These are phyloP conservation scores for Sinhomidia bicolor DNA, from an alignment of 2,888 invertebrate species.

Conservation along the genomic window DNA sequence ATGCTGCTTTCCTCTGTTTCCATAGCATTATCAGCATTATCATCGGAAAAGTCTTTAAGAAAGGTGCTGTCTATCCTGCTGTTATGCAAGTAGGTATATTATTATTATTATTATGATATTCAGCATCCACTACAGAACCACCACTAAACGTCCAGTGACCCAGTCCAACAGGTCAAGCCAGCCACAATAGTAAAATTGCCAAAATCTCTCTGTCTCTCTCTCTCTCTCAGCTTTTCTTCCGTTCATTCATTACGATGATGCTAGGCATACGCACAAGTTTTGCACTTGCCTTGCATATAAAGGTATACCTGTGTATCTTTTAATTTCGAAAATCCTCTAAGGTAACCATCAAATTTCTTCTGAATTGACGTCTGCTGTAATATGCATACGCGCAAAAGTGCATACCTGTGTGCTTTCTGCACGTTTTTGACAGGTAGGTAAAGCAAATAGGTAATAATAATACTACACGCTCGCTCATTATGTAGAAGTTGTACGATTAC, in stretches of 20 bases:
- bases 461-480: too few relatives aligned
- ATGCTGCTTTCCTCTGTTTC: neutral
- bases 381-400: too few relatives aligned
- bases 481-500: too few relatives aligned
- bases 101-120: too few relatives aligned
- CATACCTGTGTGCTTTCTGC: too few relatives aligned
- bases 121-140: neutral
- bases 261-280: neutral
- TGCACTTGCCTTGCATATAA: conserved; percentile 9
- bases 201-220: conserved; percentile 20
- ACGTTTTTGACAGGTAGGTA: too few relatives aligned
- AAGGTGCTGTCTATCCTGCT: neutral
- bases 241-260: neutral
- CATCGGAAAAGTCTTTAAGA: neutral
- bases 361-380: neutral
- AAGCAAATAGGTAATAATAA: too few relatives aligned
- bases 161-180: conserved; percentile 71
- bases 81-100: neutral
- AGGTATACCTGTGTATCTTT: too few relatives aligned
- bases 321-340: too few relatives aligned
- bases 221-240: conserved; percentile 26
- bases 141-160: conserved; percentile 70
- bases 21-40: neutral
- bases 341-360: neutral
- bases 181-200: conserved; percentile 28